Evolutionary conservation across 2,888 invertebrate species (phyloP), one percentile per base, ranked within the genome.

Genomic region (Monoplex corrugatus): DNA sequence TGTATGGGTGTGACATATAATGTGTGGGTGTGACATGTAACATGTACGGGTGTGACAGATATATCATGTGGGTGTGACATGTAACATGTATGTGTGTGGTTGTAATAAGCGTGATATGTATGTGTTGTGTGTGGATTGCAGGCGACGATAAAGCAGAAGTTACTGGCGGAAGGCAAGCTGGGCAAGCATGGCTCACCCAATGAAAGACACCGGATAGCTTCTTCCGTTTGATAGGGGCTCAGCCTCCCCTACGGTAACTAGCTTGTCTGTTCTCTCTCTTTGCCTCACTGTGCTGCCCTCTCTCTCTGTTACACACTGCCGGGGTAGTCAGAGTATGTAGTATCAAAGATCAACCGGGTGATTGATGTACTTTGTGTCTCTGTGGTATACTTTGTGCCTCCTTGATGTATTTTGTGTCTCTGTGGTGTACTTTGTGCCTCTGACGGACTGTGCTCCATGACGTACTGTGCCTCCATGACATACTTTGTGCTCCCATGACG

Each of bases 181-280:
- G 99, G 99, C 95, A 99, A 99, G 96, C 98, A 98, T 96, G 99
- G 99, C 0, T 98, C 98, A 95, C 98, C 99, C 0, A 99, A 99
- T 96, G 99, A 99, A 98, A 98, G 92, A 99, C 99, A 0, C 99
- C 99, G 0, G 96, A 97, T 75, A 98, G 98, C 95, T 99, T 99
- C 98, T 89, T 89, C 5, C 87, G 92, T 2, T 85, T 90, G 35
- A 94, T 95, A 87, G 89, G 90, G 50, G 94, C 95, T 88, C 93
- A 91, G 94, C 94, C 89, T 87, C 88, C 86, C 10, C 8, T 43
- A 23, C 35, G 43, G 83, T 45, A n/a, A 35, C 32, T 28, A 16
- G 44, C n/a, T 16, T n/a, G 45, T 45, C 2, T 45, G 43, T 80
- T 13, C 13, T 35, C 35, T 35, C 35, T 19, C 35, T 0, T 0